phyloP scores from a whole-genome alignment of 2,113 vertebrate species.

The Sakesphorus luctuosus region DNA sequence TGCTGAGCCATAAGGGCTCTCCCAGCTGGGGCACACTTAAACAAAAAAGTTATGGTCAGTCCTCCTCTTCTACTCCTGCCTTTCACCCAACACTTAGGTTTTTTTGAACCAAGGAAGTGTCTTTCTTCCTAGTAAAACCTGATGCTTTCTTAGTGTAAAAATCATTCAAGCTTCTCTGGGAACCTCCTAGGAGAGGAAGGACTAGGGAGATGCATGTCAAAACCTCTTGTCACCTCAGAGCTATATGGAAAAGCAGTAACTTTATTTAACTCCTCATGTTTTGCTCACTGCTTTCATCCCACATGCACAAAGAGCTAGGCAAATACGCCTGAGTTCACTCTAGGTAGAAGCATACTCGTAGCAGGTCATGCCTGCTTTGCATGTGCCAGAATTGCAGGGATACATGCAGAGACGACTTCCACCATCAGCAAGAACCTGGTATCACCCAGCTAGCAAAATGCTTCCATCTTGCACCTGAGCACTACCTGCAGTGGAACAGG shows the following conservation, averaged over 20 bases:
- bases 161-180: not conserved
- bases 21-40: not conserved
- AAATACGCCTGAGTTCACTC: not conserved
- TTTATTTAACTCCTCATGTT: rapidly evolving
- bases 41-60: not conserved
- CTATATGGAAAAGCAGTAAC: not conserved
- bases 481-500: not conserved
- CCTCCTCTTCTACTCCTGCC: not conserved
- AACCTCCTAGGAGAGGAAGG: not conserved
- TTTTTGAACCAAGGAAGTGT: not conserved
- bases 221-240: not conserved
- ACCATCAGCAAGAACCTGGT: not conserved
- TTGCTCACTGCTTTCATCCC: not conserved
- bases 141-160: not conserved
- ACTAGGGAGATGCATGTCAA: not conserved
- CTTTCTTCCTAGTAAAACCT: not conserved
- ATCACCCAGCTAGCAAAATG: not conserved
- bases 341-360: not conserved
- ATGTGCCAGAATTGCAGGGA: not conserved
- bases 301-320: rapidly evolving
- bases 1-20: not conserved
- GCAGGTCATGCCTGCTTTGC: not conserved
- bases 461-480: not conserved
- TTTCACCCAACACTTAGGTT: not conserved
- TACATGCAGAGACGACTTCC: not conserved